A percentile compares a stretch with the other conserved stretches of the same genome.
These are phyloP conservation scores for Diglossa brunneiventris DNA, from an alignment of 2,113 vertebrate species.

Conservation along the genomic window DNA sequence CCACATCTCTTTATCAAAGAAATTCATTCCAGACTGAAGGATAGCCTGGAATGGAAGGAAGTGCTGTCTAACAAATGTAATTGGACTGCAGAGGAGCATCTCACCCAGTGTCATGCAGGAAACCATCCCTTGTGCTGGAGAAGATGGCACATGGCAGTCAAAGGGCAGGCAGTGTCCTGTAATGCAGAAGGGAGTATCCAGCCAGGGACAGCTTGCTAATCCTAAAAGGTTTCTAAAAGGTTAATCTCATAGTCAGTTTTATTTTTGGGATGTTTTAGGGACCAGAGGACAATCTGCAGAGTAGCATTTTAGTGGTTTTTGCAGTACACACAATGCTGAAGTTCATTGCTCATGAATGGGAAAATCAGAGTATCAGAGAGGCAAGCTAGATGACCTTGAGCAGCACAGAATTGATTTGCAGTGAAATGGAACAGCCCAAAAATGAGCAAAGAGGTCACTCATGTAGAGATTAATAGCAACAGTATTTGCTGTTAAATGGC, in stretches of 20 bases:
- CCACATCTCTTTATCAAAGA: not conserved
- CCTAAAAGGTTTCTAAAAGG: not conserved
- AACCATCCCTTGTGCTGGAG: not conserved
- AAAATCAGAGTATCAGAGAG: not conserved
- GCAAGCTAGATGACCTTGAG: not conserved
- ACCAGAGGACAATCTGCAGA: not conserved
- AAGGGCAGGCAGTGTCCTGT: not conserved
- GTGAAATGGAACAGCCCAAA: not conserved
- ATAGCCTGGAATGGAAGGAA: not conserved
- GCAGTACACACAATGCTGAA: not conserved
- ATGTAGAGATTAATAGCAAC: not conserved
- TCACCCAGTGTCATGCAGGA: not conserved
- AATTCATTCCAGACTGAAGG: not conserved
- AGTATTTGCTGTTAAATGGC: not conserved
- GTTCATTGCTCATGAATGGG: not conserved
- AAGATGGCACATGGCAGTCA: fast-evolving
- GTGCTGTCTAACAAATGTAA: not conserved
- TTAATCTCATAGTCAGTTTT: not conserved
- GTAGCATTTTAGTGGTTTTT: not conserved
- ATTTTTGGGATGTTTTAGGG: not conserved
- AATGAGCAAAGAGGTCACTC: not conserved
- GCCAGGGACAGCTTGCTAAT: not conserved
- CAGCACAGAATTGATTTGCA: not conserved
- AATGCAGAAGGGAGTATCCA: not conserved
- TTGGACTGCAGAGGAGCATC: not conserved